phyloP scores from a whole-genome alignment of 2,888 invertebrate species.

The Metallyticus violacea region DNA sequence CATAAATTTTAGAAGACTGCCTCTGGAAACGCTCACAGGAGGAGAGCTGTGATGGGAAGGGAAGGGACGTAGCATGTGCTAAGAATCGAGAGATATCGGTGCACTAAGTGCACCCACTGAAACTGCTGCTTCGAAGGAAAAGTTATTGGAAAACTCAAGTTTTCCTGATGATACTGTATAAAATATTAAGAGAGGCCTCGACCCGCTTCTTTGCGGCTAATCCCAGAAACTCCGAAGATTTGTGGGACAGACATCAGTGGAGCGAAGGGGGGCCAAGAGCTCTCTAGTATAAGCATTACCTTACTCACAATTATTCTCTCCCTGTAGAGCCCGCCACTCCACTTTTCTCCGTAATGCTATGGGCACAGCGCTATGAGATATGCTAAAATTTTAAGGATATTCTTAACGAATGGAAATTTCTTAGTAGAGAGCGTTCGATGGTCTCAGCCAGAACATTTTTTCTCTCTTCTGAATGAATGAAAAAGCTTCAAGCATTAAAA shows the following conservation, averaged over 20 bases:
- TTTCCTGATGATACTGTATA: not conserved
- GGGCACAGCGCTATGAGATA: too few relatives aligned
- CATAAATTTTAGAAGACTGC: not conserved
- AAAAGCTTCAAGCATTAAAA: too few relatives aligned
- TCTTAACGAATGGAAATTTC: too few relatives aligned
- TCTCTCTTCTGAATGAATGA: too few relatives aligned
- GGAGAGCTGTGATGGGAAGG: not conserved
- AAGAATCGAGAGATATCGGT: not conserved
- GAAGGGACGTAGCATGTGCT: not conserved
- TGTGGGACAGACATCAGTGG: not conserved
- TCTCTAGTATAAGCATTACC: not conserved
- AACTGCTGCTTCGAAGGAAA: not conserved
- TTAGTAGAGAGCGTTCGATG: too few relatives aligned
- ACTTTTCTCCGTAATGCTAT: too few relatives aligned
- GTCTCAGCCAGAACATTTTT: too few relatives aligned
- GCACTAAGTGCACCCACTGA: not conserved
- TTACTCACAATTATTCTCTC: not conserved
- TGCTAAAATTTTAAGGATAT: too few relatives aligned
- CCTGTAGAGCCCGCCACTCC: too few relatives aligned
- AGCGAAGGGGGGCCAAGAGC: not conserved
- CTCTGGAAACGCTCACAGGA: not conserved
- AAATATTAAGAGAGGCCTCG: not conserved
- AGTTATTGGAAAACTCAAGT: not conserved
- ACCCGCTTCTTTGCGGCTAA: not conserved
- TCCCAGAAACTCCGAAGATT: not conserved